A percentile compares a stretch with the other conserved stretches of the same genome.
phyloP scores from a whole-genome alignment of 2,113 vertebrate genomes.

The Zeus faber region DNA sequence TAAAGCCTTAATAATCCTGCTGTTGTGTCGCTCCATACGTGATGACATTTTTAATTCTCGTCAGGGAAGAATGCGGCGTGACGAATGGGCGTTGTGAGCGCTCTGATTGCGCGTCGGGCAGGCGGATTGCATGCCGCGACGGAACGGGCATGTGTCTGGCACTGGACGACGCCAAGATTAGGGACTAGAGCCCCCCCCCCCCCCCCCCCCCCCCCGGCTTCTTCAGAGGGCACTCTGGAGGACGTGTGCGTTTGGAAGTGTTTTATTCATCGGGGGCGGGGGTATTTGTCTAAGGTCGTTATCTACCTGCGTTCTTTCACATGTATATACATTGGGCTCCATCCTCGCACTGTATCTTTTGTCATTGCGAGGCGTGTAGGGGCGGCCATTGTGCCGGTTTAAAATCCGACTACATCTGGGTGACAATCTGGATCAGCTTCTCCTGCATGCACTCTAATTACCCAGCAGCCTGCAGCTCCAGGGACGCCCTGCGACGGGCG shows the following conservation, averaged over 20 bases:
- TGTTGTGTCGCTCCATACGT: conserved; percentile 44
- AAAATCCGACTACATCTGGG: conserved; percentile 42
- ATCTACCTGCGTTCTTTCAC: conserved; percentile 3
- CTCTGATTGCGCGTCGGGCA: conserved; percentile 36
- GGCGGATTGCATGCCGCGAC: conserved; percentile 17
- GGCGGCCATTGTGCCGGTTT: conserved; percentile 20
- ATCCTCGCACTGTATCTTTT: not conserved
- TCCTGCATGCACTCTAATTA: conserved; percentile 40
- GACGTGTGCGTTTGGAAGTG: too few species aligned
- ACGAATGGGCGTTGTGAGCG: conserved; percentile 39
- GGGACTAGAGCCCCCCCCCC: too few species aligned
- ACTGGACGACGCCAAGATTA: too few species aligned
- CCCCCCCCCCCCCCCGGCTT: too few species aligned
- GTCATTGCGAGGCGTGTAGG: conserved; percentile 13
- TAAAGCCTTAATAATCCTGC: conserved; percentile 46
- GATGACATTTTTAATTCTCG: conserved; percentile 59
- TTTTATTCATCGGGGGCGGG: too few species aligned
- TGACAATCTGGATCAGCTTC: conserved; percentile 37
- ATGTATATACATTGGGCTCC: conserved; percentile 5
- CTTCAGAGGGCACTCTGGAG: too few species aligned
- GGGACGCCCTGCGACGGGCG: conserved; percentile 20
- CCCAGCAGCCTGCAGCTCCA: conserved; percentile 32
- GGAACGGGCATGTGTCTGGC: conserved; percentile 16
- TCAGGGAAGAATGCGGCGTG: conserved; percentile 56
- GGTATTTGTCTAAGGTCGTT: conserved; percentile 6